Evolutionary conservation across 2,888 invertebrate species (phyloP), one percentile per base, ranked within the genome.

Genomic region (Mimumesa dahlbomi): DNA sequence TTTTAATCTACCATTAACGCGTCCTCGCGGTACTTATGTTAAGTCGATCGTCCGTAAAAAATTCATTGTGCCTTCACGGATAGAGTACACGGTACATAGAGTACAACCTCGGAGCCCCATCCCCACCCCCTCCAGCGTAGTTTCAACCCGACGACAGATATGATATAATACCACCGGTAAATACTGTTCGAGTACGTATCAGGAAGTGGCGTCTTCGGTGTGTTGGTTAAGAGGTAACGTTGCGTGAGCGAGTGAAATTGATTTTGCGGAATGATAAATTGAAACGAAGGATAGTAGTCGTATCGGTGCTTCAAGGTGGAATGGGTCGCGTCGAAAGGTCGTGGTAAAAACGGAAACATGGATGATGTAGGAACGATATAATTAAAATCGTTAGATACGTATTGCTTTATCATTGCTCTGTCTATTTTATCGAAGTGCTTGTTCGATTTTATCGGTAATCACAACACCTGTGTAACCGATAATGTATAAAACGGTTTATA

Each of bases 1-100:
- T 77, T 62, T 67, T 73, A 78, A 75, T 78, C 65, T 40, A 19
- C 52, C 73, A 75, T 73, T 78, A 75, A 70, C 56, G 63, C 21
- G 34, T 49, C n/a, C 31, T 61, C 64, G 19, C 13, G 68, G 36
- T 53, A 45, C 40, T 52, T 65, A 31, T 57, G 50, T 53, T 67
- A 73, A 77, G 59, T 48, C 52, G 62, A 75, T 69, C 48, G 66
- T 7, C 31, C 4, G 52, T 67, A 61, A 75, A 78, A 62, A 59
- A 75, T 77, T 66, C 57, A 73, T 69, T 61, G n/a, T 29, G 19
- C 25, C 25, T 2, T 38, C 34, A 34, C 5, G n/a, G 1, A 13
- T n/a, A 22, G 46, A 36, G 22, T 9, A n/a, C 38, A 22, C 14
- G 38, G 21, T 11, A 40, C 38, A 38, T 13, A 42, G 14, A 25